Evolutionary conservation across 64 coral and sea anemone species (phyloP).

Genomic region (Stylophora pistillata): DNA sequence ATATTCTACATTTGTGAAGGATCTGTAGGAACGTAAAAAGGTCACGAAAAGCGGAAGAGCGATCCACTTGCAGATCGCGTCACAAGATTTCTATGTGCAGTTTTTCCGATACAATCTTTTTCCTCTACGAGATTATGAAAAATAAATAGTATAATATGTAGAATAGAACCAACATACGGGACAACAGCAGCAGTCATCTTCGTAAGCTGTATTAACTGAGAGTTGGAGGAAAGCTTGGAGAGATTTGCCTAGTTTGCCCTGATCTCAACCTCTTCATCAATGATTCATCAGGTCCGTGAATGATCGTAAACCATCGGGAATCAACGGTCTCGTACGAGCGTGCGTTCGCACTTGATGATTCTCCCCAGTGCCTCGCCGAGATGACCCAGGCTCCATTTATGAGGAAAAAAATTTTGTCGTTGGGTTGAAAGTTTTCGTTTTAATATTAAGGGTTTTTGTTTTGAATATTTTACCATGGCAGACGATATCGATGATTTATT

Average conservation of each 20-base stretch:
- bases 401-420: too few species aligned
- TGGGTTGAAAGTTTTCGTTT: not conserved
- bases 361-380: not conserved
- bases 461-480: conserved; percentile 56
- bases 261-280: too few species aligned
- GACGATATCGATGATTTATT: conserved; percentile 95
- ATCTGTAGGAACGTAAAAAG: too few species aligned
- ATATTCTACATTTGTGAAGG: too few species aligned
- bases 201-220: not conserved
- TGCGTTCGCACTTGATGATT: not conserved
- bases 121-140: too few species aligned
- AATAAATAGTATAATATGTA: not conserved
- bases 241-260: not conserved
- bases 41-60: too few species aligned
- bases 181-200: conserved; percentile 33
- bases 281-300: not conserved
- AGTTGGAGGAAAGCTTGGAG: not conserved
- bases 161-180: conserved; percentile 24
- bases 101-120: too few species aligned
- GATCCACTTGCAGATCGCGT: too few species aligned
- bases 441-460: not conserved
- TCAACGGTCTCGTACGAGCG: not conserved
- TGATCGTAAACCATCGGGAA: not conserved
- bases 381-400: not conserved
- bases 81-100: too few species aligned